Evolutionary conservation across 2,888 invertebrate species (phyloP).

Genomic region (Tetramorium bicarinatum): DNA sequence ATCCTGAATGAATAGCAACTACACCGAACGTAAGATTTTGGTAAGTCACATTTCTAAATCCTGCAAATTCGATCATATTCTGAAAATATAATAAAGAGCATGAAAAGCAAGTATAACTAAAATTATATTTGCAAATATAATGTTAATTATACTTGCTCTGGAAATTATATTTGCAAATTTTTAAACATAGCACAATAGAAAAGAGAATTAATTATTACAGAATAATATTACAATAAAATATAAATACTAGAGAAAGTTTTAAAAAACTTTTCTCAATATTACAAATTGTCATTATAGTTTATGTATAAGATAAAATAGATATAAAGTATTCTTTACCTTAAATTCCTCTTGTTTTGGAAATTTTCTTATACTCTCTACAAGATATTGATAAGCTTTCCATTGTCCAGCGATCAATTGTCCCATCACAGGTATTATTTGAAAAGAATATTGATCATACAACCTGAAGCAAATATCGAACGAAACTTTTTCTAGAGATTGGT

Average conservation of each 20-base stretch:
- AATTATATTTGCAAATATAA: not conserved
- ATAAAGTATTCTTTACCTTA: slow-evolving; percentile 76
- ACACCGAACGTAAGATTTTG: slow-evolving; percentile 97
- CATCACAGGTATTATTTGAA: slow-evolving; percentile 98
- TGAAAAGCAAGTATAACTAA: slow-evolving; percentile 8
- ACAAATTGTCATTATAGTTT: not conserved
- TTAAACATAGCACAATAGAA: not conserved
- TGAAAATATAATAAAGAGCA: slow-evolving; percentile 89
- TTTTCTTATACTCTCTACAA: slow-evolving; percentile 98
- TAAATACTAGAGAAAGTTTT: slow-evolving; percentile 6
- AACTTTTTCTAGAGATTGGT: not conserved
- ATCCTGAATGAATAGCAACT: slow-evolving; percentile 98
- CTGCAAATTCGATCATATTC: slow-evolving; percentile 95
- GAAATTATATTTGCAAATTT: slow-evolving; percentile 20
- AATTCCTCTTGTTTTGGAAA: slow-evolving; percentile 95
- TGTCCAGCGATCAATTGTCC: slow-evolving; percentile 97
- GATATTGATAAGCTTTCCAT: slow-evolving; percentile 98
- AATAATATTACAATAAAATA: slow-evolving; percentile 14
- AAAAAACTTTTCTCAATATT: slow-evolving; percentile 5
- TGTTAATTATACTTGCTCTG: slow-evolving; percentile 15
- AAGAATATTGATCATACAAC: slow-evolving; percentile 98
- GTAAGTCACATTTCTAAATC: slow-evolving; percentile 95
- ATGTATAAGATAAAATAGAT: slow-evolving; percentile 2
- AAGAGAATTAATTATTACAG: not conserved
- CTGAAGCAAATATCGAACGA: slow-evolving; percentile 86